Evolutionary conservation across 2,888 invertebrate genomes (phyloP).

Genomic region (Drosophila buzzatii): DNA sequence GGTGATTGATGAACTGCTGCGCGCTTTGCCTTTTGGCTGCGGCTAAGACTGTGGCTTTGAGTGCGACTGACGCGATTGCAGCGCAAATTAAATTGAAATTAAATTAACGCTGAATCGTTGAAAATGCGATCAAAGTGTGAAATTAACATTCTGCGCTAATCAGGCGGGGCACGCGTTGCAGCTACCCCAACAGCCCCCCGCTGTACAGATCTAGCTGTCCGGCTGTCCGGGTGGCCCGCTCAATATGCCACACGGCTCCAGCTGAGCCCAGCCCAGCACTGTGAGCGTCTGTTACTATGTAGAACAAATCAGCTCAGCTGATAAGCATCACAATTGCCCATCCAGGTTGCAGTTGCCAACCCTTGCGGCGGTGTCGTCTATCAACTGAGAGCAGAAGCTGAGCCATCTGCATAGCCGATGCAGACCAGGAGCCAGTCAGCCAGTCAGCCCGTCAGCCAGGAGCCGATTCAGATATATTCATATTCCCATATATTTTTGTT

Average conservation of each 20-base stretch:
- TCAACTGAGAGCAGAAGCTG: constrained; percentile 15
- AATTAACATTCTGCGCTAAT: constrained; percentile 82
- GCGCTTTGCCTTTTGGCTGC: constrained; percentile 13
- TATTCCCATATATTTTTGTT: background rate
- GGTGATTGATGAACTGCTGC: constrained; percentile 70
- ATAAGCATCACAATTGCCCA: constrained; percentile 64
- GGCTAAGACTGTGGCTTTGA: constrained; percentile 8
- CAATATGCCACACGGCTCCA: constrained; percentile 33
- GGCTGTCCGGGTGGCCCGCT: background rate
- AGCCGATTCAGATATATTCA: constrained; percentile 7
- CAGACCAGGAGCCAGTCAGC: constrained; percentile 16
- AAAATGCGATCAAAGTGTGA: constrained; percentile 81
- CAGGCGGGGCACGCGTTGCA: constrained; percentile 70
- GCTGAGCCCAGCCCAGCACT: background rate
- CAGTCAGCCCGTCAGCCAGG: constrained; percentile 7
- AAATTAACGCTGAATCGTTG: constrained; percentile 75
- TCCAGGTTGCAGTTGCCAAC: constrained; percentile 38
- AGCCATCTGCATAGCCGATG: constrained; percentile 27
- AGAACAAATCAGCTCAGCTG: constrained; percentile 62
- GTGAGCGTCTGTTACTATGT: constrained; percentile 47
- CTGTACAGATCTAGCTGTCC: constrained; percentile 17
- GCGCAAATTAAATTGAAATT: constrained; percentile 79
- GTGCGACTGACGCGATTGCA: constrained; percentile 40
- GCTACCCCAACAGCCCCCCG: constrained; percentile 17
- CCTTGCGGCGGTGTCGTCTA: constrained; percentile 33